Evolutionary conservation across 2,797 vertebrate genomes (phyloP), one percentile per base, ranked within the genome.

Genomic region (Thaleichthys pacificus): DNA sequence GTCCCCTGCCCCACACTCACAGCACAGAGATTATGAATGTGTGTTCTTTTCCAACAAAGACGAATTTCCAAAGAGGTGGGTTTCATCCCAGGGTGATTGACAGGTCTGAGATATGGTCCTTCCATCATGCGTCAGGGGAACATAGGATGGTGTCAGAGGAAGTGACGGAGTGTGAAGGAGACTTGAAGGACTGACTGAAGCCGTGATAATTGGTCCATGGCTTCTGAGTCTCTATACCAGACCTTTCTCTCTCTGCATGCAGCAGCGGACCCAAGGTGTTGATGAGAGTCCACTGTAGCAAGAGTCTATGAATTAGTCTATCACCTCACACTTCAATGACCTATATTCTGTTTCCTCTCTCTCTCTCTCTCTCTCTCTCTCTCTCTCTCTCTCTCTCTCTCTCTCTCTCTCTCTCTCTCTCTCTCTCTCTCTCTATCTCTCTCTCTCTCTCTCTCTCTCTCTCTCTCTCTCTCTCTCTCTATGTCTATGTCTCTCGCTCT

Each of bases 261-360:
- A 8, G 42, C 15, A 3, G 47, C 49, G 17, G 49, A 28, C 5
- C 65, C 22, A 30, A 54, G 24, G 66, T 54, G 66, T 67, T 51
- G 26, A 67, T 47, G n/a, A 17, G 6, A 26, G 47, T 28, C 47
- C 49, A 28, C 12, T 54, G 66, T 67, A 8, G 3, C 66, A 54
- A 17, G 6, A 8, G 42, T 30, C 42, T 21, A 7, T 42, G 22
- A n/a, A 17, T 47, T 12, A 26, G 66, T 24, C 6, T 26, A 12
- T 8, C 24, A 24, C 15, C 82, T 89, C 78, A 85, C 77, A 64
- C 79, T 82, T 78, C 83, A 70, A 66, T 68, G 35, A 47, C 26
- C 60, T 61, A 47, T 51, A 54, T 14, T 65, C 49, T 12, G 17
- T 70, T 5, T 8, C 24, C 38, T 49, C 68, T 9, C 12, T 70